phyloP scores from a whole-genome alignment of 2,888 invertebrate species.

The Morpho achilles region DNA sequence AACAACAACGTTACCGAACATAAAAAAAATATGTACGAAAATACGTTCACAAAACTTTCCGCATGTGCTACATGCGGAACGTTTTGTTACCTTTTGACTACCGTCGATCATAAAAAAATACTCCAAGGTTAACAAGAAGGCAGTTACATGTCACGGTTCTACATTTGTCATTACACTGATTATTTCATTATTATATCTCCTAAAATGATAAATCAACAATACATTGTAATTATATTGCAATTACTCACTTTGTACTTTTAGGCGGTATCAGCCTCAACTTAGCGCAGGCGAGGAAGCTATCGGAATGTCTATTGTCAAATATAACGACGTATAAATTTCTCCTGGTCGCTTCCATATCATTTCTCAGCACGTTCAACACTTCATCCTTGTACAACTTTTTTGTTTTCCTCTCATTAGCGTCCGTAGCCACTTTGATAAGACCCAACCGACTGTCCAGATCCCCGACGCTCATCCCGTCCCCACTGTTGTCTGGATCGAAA shows the following conservation, averaged over 20 bases:
- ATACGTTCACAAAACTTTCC: no score
- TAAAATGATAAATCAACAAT: no score
- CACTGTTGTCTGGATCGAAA: slow-evolving; percentile 89
- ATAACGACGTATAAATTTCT: slow-evolving; percentile 89
- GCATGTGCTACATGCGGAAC: no score
- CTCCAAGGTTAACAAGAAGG: no score
- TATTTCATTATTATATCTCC: no score
- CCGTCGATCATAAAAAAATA: no score
- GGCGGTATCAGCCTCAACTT: slow-evolving; percentile 85
- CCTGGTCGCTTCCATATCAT: slow-evolving; percentile 86
- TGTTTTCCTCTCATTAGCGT: slow-evolving; percentile 74
- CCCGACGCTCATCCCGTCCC: slow-evolving; percentile 84
- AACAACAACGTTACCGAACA: no score
- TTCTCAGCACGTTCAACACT: slow-evolving; percentile 83
- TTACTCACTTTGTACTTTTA: slow-evolving; percentile 83
- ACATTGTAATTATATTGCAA: neutral
- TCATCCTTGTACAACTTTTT: slow-evolving; percentile 84
- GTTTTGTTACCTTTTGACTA: no score
- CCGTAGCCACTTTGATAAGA: slow-evolving; percentile 84
- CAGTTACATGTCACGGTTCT: no score
- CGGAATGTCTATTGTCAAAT: slow-evolving; percentile 86
- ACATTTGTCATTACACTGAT: no score
- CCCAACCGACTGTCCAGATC: slow-evolving; percentile 89
- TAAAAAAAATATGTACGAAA: no score
- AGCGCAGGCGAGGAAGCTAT: slow-evolving; percentile 90